Evolutionary conservation across 2,888 invertebrate genomes (phyloP).

Genomic region (Chloromyia formosa): DNA sequence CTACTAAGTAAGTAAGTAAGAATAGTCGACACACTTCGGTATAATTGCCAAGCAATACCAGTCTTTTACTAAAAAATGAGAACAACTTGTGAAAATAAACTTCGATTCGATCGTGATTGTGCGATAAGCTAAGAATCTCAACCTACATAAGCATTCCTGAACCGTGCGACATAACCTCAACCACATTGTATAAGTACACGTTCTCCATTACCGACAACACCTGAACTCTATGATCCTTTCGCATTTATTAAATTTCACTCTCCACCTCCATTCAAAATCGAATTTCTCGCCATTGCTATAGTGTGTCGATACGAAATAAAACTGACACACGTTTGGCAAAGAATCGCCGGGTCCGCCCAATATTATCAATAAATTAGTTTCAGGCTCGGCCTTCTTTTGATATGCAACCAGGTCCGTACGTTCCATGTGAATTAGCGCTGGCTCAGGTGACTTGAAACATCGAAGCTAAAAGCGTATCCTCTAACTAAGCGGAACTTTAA

Average conservation of each 20-base stretch:
- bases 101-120: no score
- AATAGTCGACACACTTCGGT: no score
- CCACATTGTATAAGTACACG: no score
- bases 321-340: slow-evolving; percentile 12
- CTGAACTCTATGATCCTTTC: slow-evolving; percentile 22
- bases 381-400: slow-evolving; percentile 26
- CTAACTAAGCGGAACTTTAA: slow-evolving; percentile 22
- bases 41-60: no score
- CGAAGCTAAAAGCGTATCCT: slow-evolving; percentile 28
- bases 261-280: not conserved
- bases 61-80: no score
- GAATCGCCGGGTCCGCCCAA: slow-evolving; percentile 32
- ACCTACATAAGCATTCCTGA: no score
- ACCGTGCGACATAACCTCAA: no score
- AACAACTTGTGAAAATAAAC: no score
- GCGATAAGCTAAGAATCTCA: no score
- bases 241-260: not conserved
- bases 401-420: slow-evolving; percentile 6
- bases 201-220: no score
- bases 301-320: not conserved
- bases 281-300: not conserved
- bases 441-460: not conserved
- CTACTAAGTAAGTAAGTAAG: no score
- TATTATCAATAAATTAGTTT: slow-evolving; percentile 42
- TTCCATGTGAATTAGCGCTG: not conserved